Percentiles rank a stretch among this genome's conserved stretches.
These are phyloP conservation scores for Lysandra coridon DNA, from an alignment of 2,888 invertebrate genomes.

Conservation along the genomic window DNA sequence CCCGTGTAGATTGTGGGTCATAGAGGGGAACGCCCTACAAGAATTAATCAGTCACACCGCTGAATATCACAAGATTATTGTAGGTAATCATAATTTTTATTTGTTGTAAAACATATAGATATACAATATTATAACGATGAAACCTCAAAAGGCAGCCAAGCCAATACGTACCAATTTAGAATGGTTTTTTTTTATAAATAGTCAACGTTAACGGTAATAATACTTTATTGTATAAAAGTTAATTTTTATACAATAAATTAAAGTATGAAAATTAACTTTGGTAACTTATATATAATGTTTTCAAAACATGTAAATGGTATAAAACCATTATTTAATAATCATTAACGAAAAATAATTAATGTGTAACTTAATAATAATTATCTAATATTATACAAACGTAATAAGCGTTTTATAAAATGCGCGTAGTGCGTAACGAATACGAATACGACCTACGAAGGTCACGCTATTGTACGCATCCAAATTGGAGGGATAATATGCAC, in stretches of 20 bases:
- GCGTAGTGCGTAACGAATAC: slow-evolving; percentile 13
- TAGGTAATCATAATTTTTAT: slow-evolving; percentile 4
- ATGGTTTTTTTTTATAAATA: not conserved
- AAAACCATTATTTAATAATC: not conserved
- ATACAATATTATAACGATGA: not conserved
- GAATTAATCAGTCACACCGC: slow-evolving; percentile 63
- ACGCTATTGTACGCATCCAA: not conserved
- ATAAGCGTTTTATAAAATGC: slow-evolving; percentile 7
- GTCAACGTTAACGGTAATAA: too few species aligned
- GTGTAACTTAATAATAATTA: not conserved
- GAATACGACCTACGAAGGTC: slow-evolving; percentile 19
- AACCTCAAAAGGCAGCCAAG: not conserved
- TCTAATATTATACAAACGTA: not conserved
- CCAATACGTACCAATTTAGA: not conserved
- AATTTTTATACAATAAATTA: not conserved
- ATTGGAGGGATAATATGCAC: not conserved
- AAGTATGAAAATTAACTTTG: not conserved
- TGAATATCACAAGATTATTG: slow-evolving; percentile 26
- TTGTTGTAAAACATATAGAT: not conserved
- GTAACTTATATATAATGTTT: too few species aligned
- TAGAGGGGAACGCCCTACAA: slow-evolving; percentile 75
- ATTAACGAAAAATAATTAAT: not conserved
- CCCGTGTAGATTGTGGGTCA: slow-evolving; percentile 40
- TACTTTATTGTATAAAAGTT: too few species aligned
- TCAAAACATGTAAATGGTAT: not conserved